Base-by-base conservation (phyloP, 2,888 invertebrate genomes). In the Leptopilina drosophilae region DNA sequence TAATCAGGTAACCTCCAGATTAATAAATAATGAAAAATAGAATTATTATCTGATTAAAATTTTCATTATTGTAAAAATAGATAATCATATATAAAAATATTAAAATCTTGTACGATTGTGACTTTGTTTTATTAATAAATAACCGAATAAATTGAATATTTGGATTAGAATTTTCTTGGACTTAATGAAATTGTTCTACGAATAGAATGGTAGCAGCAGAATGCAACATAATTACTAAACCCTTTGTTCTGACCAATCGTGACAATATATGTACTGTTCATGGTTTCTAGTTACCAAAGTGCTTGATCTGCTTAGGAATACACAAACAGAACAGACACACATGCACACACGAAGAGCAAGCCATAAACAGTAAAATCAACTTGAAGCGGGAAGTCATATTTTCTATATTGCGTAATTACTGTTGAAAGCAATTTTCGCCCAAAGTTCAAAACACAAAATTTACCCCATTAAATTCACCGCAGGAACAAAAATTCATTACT, bases 171-270 rank as follows among this genome's bases (percentile, higher is more conserved):
- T 49, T 8, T 49, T 49, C 12, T 49, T 49, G 49, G 49, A 9
- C 8, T 8, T 59, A 62, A 62, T 62, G 62, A 62, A 62, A 62
- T 62, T 15, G 62, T 20, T 9, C 62, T 62, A 20, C 12, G 49
- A 4, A 49, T 49, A 49, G 49, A 49, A 49, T 42, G 42, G 42
- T 6, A 42, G 42, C 11, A 49, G 20, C 62, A 20, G 62, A 62
- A 62, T 62, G 62, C 62, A 62, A 20, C 20, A 62, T 62, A 62
- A 62, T 62, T 62, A 62, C 62, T 15, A 20, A 15, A 62, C 20
- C 62, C 62, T 62, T 62, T 62, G 62, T 62, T 62, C 62, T 62
- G 62, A 62, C 62, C 62, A 62, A 62, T 62, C 62, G 62, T 62
- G 62, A 62, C 62, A 62, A 62, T 62, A 62, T 62, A 62, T 62